phyloP scores from a whole-genome alignment of 2,888 invertebrate species.

The Lymantria monacha region DNA sequence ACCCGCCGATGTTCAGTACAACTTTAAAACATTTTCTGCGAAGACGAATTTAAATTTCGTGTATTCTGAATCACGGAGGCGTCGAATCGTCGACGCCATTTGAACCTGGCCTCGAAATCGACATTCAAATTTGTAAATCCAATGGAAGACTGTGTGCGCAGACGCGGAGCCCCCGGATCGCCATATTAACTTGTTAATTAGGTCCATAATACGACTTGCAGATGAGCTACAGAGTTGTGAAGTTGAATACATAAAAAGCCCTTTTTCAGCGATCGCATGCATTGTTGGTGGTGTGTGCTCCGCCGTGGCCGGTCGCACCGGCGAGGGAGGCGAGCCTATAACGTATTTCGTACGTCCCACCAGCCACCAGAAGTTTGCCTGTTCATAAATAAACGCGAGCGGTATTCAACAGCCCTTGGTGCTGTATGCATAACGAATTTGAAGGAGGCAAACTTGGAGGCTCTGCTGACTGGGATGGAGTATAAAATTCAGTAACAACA shows the following conservation, averaged over 20 bases:
- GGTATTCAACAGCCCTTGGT: constrained; percentile 84
- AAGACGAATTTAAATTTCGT: constrained; percentile 56
- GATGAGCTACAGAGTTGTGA: constrained; percentile 88
- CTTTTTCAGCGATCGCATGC: constrained; percentile 83
- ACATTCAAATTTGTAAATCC: constrained; percentile 39
- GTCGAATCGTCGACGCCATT: constrained; percentile 26
- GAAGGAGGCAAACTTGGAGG: constrained; percentile 83
- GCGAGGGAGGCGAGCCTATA: constrained; percentile 71
- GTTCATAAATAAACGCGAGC: constrained; percentile 84
- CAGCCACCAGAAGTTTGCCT: constrained; percentile 82
- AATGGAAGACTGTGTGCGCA: constrained; percentile 59
- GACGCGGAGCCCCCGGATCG: constrained; percentile 84
- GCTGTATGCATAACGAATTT: constrained; percentile 84
- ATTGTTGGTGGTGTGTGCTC: constrained; percentile 63
- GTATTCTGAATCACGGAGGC: constrained; percentile 39
- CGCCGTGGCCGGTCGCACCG: constrained; percentile 40
- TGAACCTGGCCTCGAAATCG: constrained; percentile 28
- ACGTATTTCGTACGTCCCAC: constrained; percentile 75
- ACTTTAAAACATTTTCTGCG: constrained; percentile 49
- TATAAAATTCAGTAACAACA: constrained; percentile 83
- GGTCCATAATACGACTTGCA: constrained; percentile 95
- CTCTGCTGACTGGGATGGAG: constrained; percentile 81
- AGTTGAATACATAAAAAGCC: constrained; percentile 87
- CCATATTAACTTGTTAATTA: constrained; percentile 95
- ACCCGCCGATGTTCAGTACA: constrained; percentile 39